Evolutionary conservation across 2,888 invertebrate species (phyloP), one percentile per base, ranked within the genome.

Genomic region (Drosophila phalerata): DNA sequence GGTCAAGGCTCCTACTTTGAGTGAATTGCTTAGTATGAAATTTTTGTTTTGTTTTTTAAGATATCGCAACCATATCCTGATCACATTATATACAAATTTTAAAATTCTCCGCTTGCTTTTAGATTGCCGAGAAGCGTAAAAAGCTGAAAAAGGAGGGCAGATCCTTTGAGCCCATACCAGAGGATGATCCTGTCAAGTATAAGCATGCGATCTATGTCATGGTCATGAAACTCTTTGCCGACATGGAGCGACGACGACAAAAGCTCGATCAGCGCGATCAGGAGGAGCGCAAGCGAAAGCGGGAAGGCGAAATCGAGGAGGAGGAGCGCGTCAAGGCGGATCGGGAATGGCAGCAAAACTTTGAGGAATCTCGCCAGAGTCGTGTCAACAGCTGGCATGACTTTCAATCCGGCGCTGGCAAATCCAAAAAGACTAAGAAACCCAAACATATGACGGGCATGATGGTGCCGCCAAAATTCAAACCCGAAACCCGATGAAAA

Each of bases 301-400:
- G 98, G 9, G 98, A 99, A 92, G 96, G 97, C 17, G 98, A 98
- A 94, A 96, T 98, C 56, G 97, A 97, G 69, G 97, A 97, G 61
- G 98, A 98, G 90, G 98, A 98, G 88, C 96, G 96, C 86, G 94
- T 96, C 68, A 96, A 97, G 69, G 93, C 97, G 51, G 98, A 99
- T 90, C 97, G 97, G 84, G 99, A 99, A 92, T 99, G 98, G 98
- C 97, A 98, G 78, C 98, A 98, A 91, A 99, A 99, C 93, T 99
- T 98, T 93, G 99, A 99, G 94, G 98, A 98, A 93, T 98, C 98
- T 45, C 94, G 98, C 73, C 97, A 98, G 93, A 97, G 96, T 86
- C 94, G 98, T 73, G 98, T 98, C 0, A 97, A 97, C 74, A 98
- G 97, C 91, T 98, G 98, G 98, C 97, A 98, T 89, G 96, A 95